A percentile compares a stretch with the other conserved stretches of the same genome.
Evolutionary conservation across 1,140 invertebrate genomes (phyloP).

Genomic region (Tetramorium alpestre): DNA sequence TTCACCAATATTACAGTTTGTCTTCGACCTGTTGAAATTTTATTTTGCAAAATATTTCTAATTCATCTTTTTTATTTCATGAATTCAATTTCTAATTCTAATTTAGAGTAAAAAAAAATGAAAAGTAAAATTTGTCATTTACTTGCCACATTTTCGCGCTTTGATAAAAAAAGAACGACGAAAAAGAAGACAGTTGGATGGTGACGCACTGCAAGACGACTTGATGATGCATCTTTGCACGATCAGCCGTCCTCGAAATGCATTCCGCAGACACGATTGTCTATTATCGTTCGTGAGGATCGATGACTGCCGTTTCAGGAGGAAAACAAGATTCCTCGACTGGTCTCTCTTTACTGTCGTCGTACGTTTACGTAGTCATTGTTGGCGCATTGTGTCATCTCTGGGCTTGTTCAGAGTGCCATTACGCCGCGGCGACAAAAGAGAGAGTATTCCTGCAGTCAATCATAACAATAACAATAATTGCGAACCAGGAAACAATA

Average conservation of each 20-base stretch:
- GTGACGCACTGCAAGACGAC: neutral
- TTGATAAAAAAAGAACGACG: neutral
- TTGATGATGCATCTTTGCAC: neutral
- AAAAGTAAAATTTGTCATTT: neutral
- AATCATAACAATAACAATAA: constrained; percentile 63
- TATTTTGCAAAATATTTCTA: neutral
- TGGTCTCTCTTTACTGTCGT: neutral
- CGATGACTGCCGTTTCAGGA: constrained; percentile 4
- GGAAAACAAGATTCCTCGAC: constrained; percentile 22
- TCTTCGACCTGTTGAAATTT: neutral
- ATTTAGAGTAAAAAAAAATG: neutral
- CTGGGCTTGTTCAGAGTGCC: constrained; percentile 73
- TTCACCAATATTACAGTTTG: neutral
- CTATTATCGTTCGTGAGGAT: constrained; percentile 43
- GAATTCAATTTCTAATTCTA: neutral
- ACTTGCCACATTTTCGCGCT: neutral
- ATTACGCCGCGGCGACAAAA: constrained; percentile 54
- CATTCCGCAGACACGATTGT: neutral
- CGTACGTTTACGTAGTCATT: constrained; percentile 67
- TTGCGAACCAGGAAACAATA: constrained; percentile 70
- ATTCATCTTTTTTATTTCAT: neutral
- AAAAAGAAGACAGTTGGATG: neutral
- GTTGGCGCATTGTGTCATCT: constrained; percentile 71
- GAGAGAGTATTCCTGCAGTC: neutral
- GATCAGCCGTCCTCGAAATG: constrained; percentile 47